phyloP scores from a whole-genome alignment of 2,113 vertebrate genomes.

The Oenanthe oenanthe region DNA sequence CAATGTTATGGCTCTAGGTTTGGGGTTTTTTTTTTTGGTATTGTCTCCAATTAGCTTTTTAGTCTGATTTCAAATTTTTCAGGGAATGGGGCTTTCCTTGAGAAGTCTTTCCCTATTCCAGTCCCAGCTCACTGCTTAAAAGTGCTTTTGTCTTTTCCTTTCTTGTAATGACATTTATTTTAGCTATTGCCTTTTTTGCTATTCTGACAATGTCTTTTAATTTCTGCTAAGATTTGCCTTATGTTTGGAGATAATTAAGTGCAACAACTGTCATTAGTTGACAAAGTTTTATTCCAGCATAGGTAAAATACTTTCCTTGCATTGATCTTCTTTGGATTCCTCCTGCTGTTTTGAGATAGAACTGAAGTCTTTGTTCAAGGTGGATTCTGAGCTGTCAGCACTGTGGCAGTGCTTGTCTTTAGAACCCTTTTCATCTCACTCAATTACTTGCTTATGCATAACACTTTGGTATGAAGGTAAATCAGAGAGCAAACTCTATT shows the following conservation, averaged over 20 bases:
- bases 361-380: neutral
- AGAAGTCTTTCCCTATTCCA: neutral
- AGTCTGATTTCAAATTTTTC: neutral
- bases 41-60: neutral
- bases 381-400: neutral
- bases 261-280: neutral
- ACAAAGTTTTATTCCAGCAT: neutral
- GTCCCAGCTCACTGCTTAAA: neutral
- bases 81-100: neutral
- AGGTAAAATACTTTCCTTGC: neutral
- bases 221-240: neutral
- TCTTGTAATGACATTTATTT: neutral
- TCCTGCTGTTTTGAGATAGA: neutral
- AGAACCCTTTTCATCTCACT: neutral
- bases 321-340: neutral
- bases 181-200: neutral
- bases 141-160: neutral
- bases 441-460: neutral
- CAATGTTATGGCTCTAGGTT: neutral
- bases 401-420: neutral
- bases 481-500: neutral
- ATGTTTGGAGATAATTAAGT: neutral
- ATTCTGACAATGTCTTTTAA: neutral
- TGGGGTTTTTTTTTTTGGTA: neutral
- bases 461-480: neutral